Evolutionary conservation across 2,888 invertebrate genomes (phyloP).

Genomic region (Cloeon dipterum): DNA sequence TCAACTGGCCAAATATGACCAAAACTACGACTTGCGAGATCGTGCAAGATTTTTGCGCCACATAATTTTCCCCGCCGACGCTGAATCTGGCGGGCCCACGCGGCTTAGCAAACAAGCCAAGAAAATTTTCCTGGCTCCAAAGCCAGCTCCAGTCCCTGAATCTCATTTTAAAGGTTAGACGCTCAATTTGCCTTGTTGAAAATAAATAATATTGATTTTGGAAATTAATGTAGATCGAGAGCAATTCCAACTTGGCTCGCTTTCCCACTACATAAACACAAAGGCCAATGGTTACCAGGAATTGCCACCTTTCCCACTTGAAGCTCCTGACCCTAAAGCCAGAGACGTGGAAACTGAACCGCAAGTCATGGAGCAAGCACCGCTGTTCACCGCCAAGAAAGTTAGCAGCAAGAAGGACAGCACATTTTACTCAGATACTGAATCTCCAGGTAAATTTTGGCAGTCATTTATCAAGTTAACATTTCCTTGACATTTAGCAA

Average conservation of each 20-base stretch:
- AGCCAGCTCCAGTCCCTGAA: constrained; percentile 79
- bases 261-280: constrained; percentile 83
- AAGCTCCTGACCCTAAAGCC: constrained; percentile 46
- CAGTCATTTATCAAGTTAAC: not conserved
- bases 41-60: constrained; percentile 72
- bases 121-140: constrained; percentile 70
- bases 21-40: constrained; percentile 93
- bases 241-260: constrained; percentile 76
- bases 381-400: constrained; percentile 8
- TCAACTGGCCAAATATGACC: constrained; percentile 86
- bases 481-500: not conserved
- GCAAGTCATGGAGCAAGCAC: too few species aligned
- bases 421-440: constrained; percentile 39
- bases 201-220: not conserved
- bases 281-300: constrained; percentile 73
- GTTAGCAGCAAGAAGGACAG: constrained; percentile 26
- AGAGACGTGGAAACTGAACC: constrained; percentile 41
- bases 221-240: constrained; percentile 36
- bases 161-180: constrained; percentile 52
- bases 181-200: not conserved
- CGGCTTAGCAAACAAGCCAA: constrained; percentile 44
- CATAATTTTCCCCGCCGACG: constrained; percentile 38
- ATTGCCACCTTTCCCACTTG: constrained; percentile 60
- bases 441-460: constrained; percentile 7
- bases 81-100: constrained; percentile 22